A percentile compares a stretch with the other conserved stretches of the same genome.
phyloP scores from a whole-genome alignment of 2,113 vertebrate genomes.

The Trematomus loennbergii region DNA sequence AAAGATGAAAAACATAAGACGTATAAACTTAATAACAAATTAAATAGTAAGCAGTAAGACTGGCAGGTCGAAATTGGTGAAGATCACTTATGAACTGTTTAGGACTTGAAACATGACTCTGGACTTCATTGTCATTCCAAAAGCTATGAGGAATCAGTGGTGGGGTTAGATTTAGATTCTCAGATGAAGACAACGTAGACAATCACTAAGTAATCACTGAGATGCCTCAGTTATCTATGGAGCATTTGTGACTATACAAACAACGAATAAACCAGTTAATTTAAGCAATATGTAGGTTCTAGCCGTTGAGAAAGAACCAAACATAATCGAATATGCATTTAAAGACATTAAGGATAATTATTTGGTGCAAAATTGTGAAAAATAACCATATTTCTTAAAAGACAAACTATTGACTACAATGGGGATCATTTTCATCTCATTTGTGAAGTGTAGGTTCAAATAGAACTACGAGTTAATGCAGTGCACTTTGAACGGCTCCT shows the following conservation, averaged over 20 bases:
- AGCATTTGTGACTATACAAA: background rate
- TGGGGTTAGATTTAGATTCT: background rate
- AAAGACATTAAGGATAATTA: background rate
- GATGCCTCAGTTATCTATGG: background rate
- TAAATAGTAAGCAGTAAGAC: no score
- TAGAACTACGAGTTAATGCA: background rate
- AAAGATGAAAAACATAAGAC: no score
- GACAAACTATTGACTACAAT: background rate
- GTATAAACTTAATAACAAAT: no score
- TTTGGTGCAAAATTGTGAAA: background rate
- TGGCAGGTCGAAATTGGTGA: no score
- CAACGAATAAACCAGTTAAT: background rate
- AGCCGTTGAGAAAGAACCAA: background rate
- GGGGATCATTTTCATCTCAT: background rate
- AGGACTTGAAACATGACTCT: no score
- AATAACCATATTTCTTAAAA: no score
- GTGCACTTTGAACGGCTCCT: background rate
- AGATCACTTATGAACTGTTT: no score
- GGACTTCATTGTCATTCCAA: no score
- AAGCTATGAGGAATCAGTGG: background rate
- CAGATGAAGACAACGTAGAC: background rate
- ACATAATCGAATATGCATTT: background rate
- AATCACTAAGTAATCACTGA: background rate
- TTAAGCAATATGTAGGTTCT: background rate
- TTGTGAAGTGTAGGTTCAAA: background rate